Percentiles rank a stretch among this genome's conserved stretches.
Conservation (phyloP, 2,113 vertebrate genomes). For the Etia nguti region DNA sequence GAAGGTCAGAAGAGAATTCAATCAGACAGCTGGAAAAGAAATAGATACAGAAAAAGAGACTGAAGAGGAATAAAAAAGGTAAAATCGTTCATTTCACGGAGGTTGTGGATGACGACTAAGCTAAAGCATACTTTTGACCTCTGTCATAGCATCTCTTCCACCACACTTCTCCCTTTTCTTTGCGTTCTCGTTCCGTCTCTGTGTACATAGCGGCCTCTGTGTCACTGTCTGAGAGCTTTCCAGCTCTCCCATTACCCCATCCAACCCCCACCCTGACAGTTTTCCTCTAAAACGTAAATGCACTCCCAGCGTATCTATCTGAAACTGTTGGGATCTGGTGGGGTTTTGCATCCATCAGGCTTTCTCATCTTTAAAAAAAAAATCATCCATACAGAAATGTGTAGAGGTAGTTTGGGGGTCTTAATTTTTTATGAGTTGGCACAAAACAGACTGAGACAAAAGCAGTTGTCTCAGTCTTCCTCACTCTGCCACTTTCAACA, state of each 20-base stretch:
- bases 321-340: constrained; percentile 33
- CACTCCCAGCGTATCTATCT: constrained; percentile 35
- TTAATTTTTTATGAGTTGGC: constrained; percentile 72
- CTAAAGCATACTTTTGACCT: constrained; percentile 12
- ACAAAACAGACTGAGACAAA: constrained; percentile 53
- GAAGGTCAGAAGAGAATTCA: constrained; percentile 12
- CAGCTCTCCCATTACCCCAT: constrained; percentile 5
- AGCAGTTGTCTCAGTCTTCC: constrained; percentile 32
- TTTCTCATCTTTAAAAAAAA: constrained; percentile 53
- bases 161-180: background rate
- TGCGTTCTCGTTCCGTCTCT: background rate
- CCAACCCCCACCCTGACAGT: constrained; percentile 6
- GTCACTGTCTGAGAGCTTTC: constrained; percentile 53
- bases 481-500: constrained; percentile 8
- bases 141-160: background rate
- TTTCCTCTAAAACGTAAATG: constrained; percentile 65
- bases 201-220: constrained; percentile 17
- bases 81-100: background rate
- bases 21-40: background rate
- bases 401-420: background rate
- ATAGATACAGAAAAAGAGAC: background rate
- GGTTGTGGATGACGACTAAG: background rate
- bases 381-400: constrained; percentile 60
- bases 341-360: constrained; percentile 42
- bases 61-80: background rate